phyloP scores from a whole-genome alignment of 2,888 invertebrate species.

The Epistrophella euchroma region DNA sequence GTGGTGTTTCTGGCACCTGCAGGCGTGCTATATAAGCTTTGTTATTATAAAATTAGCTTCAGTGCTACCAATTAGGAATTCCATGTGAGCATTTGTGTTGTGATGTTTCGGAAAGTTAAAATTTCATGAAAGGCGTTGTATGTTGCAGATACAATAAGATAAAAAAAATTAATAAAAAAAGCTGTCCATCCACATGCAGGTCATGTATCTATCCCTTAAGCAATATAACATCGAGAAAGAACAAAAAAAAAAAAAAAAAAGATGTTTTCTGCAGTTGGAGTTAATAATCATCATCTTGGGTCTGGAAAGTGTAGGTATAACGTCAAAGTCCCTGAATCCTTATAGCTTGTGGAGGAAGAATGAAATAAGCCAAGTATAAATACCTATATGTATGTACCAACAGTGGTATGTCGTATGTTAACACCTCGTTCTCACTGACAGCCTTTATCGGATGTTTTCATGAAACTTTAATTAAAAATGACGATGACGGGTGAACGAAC shows the following conservation, averaged over 20 bases:
- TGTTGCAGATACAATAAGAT: background rate
- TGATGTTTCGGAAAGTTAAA: slow-evolving; percentile 34
- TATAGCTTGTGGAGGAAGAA: slow-evolving; percentile 7
- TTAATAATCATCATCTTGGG: slow-evolving; percentile 46
- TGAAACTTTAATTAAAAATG: slow-evolving; percentile 64
- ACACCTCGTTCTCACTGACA: slow-evolving; percentile 30
- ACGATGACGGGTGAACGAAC: slow-evolving; percentile 39
- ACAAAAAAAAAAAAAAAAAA: background rate
- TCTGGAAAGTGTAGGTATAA: background rate
- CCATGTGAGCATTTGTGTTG: slow-evolving; percentile 57
- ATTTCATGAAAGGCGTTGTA: slow-evolving; percentile 4
- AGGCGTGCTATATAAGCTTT: slow-evolving; percentile 65
- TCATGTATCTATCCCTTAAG: slow-evolving; percentile 35
- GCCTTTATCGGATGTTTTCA: slow-evolving; percentile 32
- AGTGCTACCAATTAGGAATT: slow-evolving; percentile 63
- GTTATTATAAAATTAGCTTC: slow-evolving; percentile 73
- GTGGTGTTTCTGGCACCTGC: slow-evolving; percentile 53
- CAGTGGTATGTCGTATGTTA: slow-evolving; percentile 15
- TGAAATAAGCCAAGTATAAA: background rate
- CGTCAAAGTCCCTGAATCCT: background rate
- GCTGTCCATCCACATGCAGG: slow-evolving; percentile 55
- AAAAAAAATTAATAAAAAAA: slow-evolving; percentile 2
- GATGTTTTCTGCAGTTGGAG: slow-evolving; percentile 22
- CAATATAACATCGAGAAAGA: slow-evolving; percentile 6
- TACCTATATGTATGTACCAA: background rate